Evolutionary conservation across 2,113 vertebrate genomes (phyloP), one percentile per base, ranked within the genome.

Genomic region (Chloropsis cyanopogon): DNA sequence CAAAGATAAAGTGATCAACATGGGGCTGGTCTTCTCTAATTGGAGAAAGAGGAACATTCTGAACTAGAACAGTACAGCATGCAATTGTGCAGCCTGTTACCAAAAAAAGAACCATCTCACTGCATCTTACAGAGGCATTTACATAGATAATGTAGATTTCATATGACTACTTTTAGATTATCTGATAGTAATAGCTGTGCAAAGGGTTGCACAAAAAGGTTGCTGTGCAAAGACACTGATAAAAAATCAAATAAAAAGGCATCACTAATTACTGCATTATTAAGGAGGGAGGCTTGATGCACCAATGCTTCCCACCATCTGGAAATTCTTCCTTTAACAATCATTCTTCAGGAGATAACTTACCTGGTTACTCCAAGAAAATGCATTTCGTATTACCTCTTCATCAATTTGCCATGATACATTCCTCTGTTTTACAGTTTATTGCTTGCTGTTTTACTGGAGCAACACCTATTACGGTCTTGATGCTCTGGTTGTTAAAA

Each of bases 101-200:
- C 87, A 76, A 95, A 94, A 94, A 92, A 81, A 86, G 63, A 96
- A 85, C 39, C 35, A 75, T 92, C 85, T 92, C 39, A 47, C 66
- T 96, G 77, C 86, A 93, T 93, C 91, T 87, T 76, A 77, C 37
- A 39, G 68, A 59, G 72, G 42, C 90, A 86, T 89, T 96, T 90
- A 90, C 83, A 65, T 71, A 96, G 57, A 93, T 94, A 91, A 86
- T 83, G 41, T 80, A 87, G 91, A 70, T 94, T 68, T 97, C 63
- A 13, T 68, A 14, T 85, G 75, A 95, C 81, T 94, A 89, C 79
- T 94, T 86, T 93, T 83, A 61, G 73, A 65, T 66, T 91, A 75
- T 91, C 49, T 77, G 90, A 13, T 81, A 72, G 81, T 56, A 95
- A 79, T 61, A 82, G 82, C 39, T 73, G 91, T 35, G 35, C 64